These are phyloP conservation scores for Suillia variegata DNA, from an alignment of 2,888 invertebrate species.

Conservation along the genomic window DNA sequence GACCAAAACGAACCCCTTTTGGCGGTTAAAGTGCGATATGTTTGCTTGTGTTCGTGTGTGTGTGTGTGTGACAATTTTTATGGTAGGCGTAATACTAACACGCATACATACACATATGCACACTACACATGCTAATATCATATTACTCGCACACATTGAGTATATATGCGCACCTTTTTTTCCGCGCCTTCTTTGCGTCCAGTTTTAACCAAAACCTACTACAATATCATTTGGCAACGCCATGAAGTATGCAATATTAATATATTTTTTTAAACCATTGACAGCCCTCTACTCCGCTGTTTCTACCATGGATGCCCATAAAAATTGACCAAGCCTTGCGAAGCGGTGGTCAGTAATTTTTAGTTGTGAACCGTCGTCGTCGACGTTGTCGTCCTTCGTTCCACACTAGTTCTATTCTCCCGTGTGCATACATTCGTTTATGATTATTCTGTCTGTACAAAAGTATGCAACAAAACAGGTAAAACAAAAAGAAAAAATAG, in stretches of 20 bases:
- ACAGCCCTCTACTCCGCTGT: too few relatives aligned
- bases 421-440: not conserved
- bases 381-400: too few relatives aligned
- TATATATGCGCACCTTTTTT: not conserved
- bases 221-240: constrained; percentile 1
- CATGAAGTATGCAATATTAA: constrained; percentile 26
- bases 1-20: too few relatives aligned
- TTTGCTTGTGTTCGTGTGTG: too few relatives aligned
- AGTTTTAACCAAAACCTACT: too few relatives aligned
- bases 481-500: not conserved
- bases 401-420: not conserved
- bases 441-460: too few relatives aligned
- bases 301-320: constrained; percentile 1
- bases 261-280: too few relatives aligned
- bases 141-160: not conserved
- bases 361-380: too few relatives aligned
- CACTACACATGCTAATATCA: not conserved
- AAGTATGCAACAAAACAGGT: too few relatives aligned
- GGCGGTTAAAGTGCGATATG: too few relatives aligned
- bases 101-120: not conserved
- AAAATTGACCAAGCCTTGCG: constrained; percentile 11
- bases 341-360: not conserved
- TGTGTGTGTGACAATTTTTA: not conserved
- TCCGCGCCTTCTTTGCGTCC: too few relatives aligned
- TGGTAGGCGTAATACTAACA: too few relatives aligned